Evolutionary conservation across 1,140 invertebrate species (phyloP), one percentile per base, ranked within the genome.

Genomic region (Cyclina sinensis): DNA sequence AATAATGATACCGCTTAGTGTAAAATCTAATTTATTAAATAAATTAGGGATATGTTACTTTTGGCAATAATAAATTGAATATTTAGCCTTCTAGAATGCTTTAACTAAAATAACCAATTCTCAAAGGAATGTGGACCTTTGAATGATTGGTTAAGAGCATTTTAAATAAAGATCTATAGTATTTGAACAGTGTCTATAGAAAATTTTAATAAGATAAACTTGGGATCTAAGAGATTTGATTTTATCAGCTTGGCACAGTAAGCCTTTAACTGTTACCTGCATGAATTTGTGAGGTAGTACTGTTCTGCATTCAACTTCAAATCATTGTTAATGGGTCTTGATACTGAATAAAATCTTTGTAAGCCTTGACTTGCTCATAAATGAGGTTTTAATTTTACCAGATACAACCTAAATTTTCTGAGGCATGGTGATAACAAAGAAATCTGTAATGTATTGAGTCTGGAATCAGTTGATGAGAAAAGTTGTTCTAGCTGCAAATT

Each of bases 191-290:
- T 62, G 57, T 62, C 57, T 62, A 62, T 62, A n/a, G 35, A 70
- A 37, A 24, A 70, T 70, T 70, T 65, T 70, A 70, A 70, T 70
- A 70, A 70, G 65, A 70, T 70, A 70, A 70, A 37, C 35, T 70
- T 18, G 4, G 65, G 65, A 35, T 70, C 37, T 70, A 70, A 70
- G 65, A 70, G 65, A 70, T 70, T 70, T 37, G 35, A 70, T 39
- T 39, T 70, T 35, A 37, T 39, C 32, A 18, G 11, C 4, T 3
- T 4, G 18, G 65, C 27, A 32, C 35, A 70, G 37, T 70, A 70
- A 70, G 14, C 65, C 35, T 30, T 70, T 21, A 70, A 70, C 37
- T 35, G 24, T 21, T 16, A 70, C 65, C 65, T 18, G 32, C 37
- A 4, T 7, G 65, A 70, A 37, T 12, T 37, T 11, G 3, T 30